phyloP scores from a whole-genome alignment of 1,140 invertebrate species.

The Drosophila triauraria region DNA sequence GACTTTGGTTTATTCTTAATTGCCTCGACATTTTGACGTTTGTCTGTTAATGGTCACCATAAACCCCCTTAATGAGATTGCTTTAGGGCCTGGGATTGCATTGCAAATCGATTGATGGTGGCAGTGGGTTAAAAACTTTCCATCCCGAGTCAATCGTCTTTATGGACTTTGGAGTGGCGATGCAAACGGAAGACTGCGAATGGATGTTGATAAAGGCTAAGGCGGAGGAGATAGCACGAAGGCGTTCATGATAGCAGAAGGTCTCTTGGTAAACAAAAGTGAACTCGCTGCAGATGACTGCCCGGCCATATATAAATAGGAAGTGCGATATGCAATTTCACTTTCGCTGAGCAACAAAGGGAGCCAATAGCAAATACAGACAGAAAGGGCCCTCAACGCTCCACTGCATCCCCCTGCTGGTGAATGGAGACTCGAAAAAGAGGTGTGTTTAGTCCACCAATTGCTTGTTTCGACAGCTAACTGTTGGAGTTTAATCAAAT shows the following conservation, averaged over 20 bases:
- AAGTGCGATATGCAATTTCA: constrained; percentile 39
- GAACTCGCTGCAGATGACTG: not conserved
- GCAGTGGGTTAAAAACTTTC: constrained; percentile 47
- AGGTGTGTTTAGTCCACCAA: constrained; percentile 27
- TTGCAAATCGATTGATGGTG: constrained; percentile 38
- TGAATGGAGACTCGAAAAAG: constrained; percentile 18
- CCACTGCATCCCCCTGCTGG: not conserved
- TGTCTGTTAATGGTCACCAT: constrained; percentile 21
- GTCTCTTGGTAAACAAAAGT: constrained; percentile 27
- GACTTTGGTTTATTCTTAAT: constrained; percentile 39
- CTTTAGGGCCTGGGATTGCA: constrained; percentile 24
- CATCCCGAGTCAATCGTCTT: constrained; percentile 20
- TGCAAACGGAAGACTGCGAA: constrained; percentile 5
- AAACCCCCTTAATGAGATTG: constrained; percentile 27
- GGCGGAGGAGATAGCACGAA: constrained; percentile 14
- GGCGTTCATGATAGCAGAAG: constrained; percentile 10
- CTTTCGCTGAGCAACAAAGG: constrained; percentile 20
- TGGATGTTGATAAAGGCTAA: constrained; percentile 25
- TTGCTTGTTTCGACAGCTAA: not conserved
- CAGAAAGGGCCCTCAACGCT: constrained; percentile 24
- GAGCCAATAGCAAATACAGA: constrained; percentile 8
- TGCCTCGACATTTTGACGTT: constrained; percentile 17
- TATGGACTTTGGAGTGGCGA: constrained; percentile 28
- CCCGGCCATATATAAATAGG: constrained; percentile 4
- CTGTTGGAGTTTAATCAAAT: constrained; percentile 12